Conservation (phyloP, 2,888 invertebrate species). For the Drosophila prostipennis region DNA sequence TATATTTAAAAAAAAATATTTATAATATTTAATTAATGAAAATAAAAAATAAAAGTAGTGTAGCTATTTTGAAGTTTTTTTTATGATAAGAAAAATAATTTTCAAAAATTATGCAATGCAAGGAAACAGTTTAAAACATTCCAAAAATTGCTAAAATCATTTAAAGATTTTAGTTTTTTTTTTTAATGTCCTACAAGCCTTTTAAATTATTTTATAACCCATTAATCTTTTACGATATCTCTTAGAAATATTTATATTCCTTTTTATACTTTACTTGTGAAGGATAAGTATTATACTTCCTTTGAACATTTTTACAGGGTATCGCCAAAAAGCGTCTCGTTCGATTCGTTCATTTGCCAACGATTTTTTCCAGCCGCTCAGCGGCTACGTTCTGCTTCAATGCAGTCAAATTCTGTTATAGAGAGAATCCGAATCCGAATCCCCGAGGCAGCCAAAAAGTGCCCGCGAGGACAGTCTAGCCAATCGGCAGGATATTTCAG, state of each 20-base stretch:
- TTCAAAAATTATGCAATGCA: not conserved
- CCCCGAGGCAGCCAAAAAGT: not conserved
- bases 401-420: slow-evolving; percentile 78
- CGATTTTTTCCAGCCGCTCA: slow-evolving; percentile 67
- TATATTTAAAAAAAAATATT: too few species aligned
- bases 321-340: slow-evolving; percentile 48
- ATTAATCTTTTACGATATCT: too few species aligned
- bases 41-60: too few species aligned
- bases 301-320: slow-evolving; percentile 5
- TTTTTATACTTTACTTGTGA: too few species aligned
- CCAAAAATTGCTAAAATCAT: too few species aligned
- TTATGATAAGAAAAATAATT: not conserved
- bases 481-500: slow-evolving; percentile 49
- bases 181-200: too few species aligned
- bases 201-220: not conserved
- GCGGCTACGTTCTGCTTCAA: slow-evolving; percentile 76
- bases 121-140: too few species aligned
- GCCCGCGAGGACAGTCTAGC: slow-evolving; percentile 31
- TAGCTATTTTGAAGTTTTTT: too few species aligned
- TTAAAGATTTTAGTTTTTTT: too few species aligned
- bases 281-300: too few species aligned
- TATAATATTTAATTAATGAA: too few species aligned
- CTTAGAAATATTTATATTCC: too few species aligned
- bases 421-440: slow-evolving; percentile 40
- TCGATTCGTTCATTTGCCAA: slow-evolving; percentile 48